Evolutionary conservation across 2,113 vertebrate genomes (phyloP).

Genomic region (Delphinus delphis): DNA sequence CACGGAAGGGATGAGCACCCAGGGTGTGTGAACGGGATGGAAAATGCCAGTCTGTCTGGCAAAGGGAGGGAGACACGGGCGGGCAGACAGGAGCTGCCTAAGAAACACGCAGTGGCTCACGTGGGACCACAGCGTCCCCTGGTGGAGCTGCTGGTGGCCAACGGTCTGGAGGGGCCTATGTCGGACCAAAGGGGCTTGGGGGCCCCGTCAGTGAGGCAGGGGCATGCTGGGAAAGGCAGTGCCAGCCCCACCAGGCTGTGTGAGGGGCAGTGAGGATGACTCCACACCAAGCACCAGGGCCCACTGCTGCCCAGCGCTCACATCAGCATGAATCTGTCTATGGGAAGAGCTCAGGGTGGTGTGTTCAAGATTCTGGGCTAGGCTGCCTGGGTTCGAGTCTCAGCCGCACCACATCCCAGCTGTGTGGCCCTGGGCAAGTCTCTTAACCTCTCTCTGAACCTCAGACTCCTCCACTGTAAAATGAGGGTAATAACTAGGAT

Average conservation of each 20-base stretch:
- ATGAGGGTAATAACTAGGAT: no score
- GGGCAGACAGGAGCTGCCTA: rapidly evolving
- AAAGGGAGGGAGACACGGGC: rapidly evolving
- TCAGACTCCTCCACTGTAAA: background rate
- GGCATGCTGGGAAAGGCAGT: background rate
- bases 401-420: background rate
- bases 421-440: background rate
- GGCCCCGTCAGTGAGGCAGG: rapidly evolving
- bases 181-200: background rate
- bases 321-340: background rate
- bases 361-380: background rate
- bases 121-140: constrained; percentile 61
- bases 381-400: background rate
- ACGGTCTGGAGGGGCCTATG: background rate
- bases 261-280: background rate
- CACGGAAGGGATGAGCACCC: background rate
- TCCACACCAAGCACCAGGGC: background rate
- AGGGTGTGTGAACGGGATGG: rapidly evolving
- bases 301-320: background rate
- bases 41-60: background rate
- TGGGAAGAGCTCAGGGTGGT: background rate
- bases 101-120: rapidly evolving
- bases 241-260: background rate
- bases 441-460: background rate
- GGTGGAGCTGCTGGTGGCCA: background rate